Conservation (phyloP, 2,113 vertebrate genomes). For the Baryphthengus martii region DNA sequence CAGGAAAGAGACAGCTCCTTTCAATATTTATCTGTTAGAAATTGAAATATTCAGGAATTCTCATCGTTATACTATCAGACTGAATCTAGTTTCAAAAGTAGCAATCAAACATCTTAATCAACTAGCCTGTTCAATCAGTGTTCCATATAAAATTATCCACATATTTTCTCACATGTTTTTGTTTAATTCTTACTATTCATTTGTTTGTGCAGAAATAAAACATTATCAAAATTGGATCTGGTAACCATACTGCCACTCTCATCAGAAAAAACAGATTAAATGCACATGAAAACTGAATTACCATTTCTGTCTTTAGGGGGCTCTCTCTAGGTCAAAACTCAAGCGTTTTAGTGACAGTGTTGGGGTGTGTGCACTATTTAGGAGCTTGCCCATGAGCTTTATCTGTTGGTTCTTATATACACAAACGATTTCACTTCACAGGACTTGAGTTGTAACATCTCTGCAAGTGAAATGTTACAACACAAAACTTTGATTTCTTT, state of each 20-base stretch:
- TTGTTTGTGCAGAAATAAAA: background rate
- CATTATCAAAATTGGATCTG: background rate
- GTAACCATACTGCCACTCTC: background rate
- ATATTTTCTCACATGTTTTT: background rate
- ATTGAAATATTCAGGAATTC: background rate
- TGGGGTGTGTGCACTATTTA: background rate
- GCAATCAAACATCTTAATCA: background rate
- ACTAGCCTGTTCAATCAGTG: background rate
- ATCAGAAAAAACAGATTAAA: background rate
- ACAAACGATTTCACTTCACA: background rate
- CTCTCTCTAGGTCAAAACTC: background rate
- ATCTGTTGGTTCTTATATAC: background rate
- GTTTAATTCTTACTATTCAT: background rate
- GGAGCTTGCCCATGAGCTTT: background rate
- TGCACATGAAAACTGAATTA: background rate
- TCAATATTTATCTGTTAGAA: background rate
- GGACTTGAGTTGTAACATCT: background rate
- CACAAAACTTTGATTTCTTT: background rate
- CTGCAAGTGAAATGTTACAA: background rate
- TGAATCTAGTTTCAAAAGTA: background rate
- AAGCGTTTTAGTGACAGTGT: background rate
- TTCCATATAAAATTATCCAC: background rate
- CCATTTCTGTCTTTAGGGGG: background rate
- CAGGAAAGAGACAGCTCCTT: background rate
- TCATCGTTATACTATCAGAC: background rate